phyloP scores from a whole-genome alignment of 53 echinoderm and acorn worm genomes.

The Hippasteria phrygiana region DNA sequence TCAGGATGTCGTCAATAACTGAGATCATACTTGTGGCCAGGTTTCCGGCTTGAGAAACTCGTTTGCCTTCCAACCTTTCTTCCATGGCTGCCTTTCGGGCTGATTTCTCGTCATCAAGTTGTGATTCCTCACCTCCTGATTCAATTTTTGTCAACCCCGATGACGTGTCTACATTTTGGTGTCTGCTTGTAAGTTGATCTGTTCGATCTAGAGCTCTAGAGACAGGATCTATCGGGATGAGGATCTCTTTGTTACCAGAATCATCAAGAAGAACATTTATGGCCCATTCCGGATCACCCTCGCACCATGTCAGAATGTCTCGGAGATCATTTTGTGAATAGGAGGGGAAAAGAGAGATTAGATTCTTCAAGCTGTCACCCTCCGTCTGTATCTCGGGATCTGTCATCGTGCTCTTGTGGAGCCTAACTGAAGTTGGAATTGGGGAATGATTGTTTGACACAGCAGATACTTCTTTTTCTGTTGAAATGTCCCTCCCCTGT shows the following conservation, averaged over 20 bases:
- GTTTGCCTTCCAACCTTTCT: background rate
- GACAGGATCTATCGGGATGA: background rate
- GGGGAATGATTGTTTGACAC: constrained; percentile 4
- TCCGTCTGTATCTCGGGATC: constrained; percentile 32
- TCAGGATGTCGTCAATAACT: constrained; percentile 41
- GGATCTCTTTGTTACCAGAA: background rate
- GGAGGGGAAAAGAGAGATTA: constrained; percentile 37
- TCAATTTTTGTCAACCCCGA: background rate
- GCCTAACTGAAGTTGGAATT: constrained; percentile 68
- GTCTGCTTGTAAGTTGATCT: background rate
- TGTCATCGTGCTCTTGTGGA: constrained; percentile 93
- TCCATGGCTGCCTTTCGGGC: background rate
- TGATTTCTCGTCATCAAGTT: background rate
- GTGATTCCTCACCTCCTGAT: background rate
- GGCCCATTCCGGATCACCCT: constrained; percentile 79
- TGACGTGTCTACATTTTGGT: background rate
- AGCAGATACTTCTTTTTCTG: background rate
- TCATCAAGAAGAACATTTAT: constrained; percentile 73
- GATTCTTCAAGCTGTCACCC: constrained; percentile 5
- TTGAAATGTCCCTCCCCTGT: background rate
- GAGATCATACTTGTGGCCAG: constrained; percentile 44
- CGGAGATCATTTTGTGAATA: constrained; percentile 52
- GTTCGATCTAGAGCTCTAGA: background rate
- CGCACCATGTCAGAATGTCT: constrained; percentile 66
- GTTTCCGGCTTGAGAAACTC: background rate